Evolutionary conservation across 2,113 vertebrate genomes (phyloP).

Genomic region (Synodontis membranacea): DNA sequence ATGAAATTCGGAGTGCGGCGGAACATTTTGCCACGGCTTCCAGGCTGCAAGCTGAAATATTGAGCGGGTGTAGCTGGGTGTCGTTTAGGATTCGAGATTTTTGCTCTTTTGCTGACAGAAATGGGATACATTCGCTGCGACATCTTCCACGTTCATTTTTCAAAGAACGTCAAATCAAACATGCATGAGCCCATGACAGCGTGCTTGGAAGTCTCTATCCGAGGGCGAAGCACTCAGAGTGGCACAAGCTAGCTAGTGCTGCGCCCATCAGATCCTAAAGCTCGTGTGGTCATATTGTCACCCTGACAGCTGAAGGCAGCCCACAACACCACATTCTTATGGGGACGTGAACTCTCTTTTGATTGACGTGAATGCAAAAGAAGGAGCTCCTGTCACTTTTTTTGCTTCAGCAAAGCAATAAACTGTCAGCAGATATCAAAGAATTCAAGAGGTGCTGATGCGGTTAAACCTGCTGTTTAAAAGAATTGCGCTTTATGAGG

Average conservation of each 20-base stretch:
- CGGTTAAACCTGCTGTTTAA: constrained; percentile 30
- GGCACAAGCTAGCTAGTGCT: constrained; percentile 53
- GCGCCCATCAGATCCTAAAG: constrained; percentile 46
- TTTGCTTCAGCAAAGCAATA: constrained; percentile 33
- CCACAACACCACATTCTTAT: constrained; percentile 43
- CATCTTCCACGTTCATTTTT: constrained; percentile 67
- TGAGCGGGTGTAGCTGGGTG: constrained; percentile 66
- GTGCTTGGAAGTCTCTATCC: constrained; percentile 58
- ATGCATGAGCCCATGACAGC: constrained; percentile 70
- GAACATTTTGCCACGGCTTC: constrained; percentile 73
- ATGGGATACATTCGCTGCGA: constrained; percentile 69
- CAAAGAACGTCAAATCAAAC: constrained; percentile 75
- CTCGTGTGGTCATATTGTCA: constrained; percentile 52
- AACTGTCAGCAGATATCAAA: constrained; percentile 3
- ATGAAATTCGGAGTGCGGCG: constrained; percentile 68
- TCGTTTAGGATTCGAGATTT: constrained; percentile 75
- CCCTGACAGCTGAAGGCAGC: constrained; percentile 48
- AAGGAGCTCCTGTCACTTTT: constrained; percentile 26
- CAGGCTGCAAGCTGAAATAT: constrained; percentile 61
- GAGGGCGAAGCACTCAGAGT: constrained; percentile 53
- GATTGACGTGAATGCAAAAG: constrained; percentile 45
- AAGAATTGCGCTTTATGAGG: constrained; percentile 10
- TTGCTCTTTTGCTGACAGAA: constrained; percentile 60
- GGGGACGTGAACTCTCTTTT: constrained; percentile 36
- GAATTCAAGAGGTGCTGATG: constrained; percentile 16